Conservation (phyloP, 2,888 invertebrate species). For the Zele albiditarsus region DNA sequence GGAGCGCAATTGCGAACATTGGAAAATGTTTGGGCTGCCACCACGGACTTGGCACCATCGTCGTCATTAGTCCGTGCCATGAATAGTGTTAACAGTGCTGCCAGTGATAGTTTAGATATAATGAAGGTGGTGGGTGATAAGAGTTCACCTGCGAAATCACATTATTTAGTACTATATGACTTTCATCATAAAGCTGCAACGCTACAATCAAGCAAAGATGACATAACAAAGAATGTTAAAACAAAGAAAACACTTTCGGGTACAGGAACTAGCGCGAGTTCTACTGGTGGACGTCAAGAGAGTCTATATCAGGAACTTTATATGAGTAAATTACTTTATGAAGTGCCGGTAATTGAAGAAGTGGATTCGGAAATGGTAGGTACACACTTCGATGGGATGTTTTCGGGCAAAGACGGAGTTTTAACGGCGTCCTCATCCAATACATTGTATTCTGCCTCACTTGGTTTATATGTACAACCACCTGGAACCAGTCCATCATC, state of each 20-base stretch:
- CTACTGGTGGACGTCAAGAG: constrained; percentile 70
- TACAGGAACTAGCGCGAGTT: constrained; percentile 75
- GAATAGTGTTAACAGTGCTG: constrained; percentile 83
- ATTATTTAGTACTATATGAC: constrained; percentile 81
- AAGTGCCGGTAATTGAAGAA: constrained; percentile 70
- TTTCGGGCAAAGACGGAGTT: constrained; percentile 56
- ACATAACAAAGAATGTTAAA: constrained; percentile 71
- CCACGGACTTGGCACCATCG: constrained; percentile 67
- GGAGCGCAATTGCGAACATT: constrained; percentile 62
- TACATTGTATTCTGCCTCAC: constrained; percentile 58
- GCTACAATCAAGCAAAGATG: constrained; percentile 71
- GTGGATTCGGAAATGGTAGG: constrained; percentile 68
- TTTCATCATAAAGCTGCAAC: constrained; percentile 78
- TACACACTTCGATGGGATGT: constrained; percentile 64
- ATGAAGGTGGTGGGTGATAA: constrained; percentile 72
- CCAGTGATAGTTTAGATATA: constrained; percentile 73
- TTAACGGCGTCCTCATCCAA: constrained; percentile 68
- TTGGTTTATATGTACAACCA: constrained; percentile 43
- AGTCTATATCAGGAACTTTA: constrained; percentile 70
- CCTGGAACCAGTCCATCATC: constrained; percentile 59
- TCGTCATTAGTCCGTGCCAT: constrained; percentile 80
- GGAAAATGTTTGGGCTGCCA: constrained; percentile 69
- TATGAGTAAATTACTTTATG: constrained; percentile 69
- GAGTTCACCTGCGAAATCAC: constrained; percentile 63
- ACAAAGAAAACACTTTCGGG: constrained; percentile 71